phyloP scores from a whole-genome alignment of 2,888 invertebrate species.

The Ophion obscuratus region DNA sequence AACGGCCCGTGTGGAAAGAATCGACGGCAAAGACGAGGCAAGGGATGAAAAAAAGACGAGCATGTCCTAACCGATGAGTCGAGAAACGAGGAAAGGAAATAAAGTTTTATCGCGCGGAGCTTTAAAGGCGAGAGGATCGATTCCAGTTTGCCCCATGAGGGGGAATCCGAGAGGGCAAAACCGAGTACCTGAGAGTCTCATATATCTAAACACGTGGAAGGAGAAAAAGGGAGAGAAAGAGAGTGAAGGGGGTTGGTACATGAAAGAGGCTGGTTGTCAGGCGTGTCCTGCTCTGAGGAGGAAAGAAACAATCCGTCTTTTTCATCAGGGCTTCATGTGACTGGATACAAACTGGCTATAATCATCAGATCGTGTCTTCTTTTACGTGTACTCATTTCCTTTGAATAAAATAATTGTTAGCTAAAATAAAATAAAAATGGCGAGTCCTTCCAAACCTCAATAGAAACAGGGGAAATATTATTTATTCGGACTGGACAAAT shows the following conservation, averaged over 20 bases:
- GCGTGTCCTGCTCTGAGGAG: constrained; percentile 39
- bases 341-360: neutral
- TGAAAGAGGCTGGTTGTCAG: constrained; percentile 60
- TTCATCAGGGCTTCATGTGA: neutral
- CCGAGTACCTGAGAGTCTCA: constrained; percentile 44
- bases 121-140: constrained; percentile 61
- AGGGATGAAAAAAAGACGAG: constrained; percentile 34
- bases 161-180: constrained; percentile 33
- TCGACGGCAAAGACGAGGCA: constrained; percentile 37
- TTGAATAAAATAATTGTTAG: neutral
- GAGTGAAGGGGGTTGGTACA: constrained; percentile 31
- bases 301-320: constrained; percentile 28
- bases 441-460: too few species aligned
- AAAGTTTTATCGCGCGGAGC: constrained; percentile 64
- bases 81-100: constrained; percentile 58
- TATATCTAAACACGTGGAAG: neutral
- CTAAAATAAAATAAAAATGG: neutral
- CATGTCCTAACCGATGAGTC: constrained; percentile 59
- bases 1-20: constrained; percentile 39
- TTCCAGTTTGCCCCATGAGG: constrained; percentile 54
- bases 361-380: neutral
- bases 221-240: constrained; percentile 1
- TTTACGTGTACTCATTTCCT: neutral
- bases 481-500: too few species aligned
- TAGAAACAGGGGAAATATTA: too few species aligned